Evolutionary conservation across 2,113 vertebrate species (phyloP).

Genomic region (Hippocampus mohnikei): DNA sequence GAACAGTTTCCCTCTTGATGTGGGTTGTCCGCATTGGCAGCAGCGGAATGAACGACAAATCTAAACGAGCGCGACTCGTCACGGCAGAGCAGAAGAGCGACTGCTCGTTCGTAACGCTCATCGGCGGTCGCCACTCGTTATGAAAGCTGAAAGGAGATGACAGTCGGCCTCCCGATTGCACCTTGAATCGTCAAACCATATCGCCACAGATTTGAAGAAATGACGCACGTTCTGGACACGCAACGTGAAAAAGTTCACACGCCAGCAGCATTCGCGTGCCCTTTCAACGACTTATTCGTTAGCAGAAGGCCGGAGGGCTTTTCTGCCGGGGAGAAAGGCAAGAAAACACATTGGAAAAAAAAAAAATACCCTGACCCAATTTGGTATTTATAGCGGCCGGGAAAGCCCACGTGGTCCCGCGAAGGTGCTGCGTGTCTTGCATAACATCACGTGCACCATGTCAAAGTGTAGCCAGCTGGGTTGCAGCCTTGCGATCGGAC

Average conservation of each 20-base stretch:
- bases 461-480: constrained; percentile 16
- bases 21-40: no score
- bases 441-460: constrained; percentile 25
- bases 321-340: constrained; percentile 1
- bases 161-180: no score
- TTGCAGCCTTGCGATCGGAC: no score
- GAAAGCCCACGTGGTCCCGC: constrained; percentile 17
- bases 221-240: neutral
- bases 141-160: no score
- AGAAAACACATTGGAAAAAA: neutral
- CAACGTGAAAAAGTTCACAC: neutral
- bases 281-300: neutral
- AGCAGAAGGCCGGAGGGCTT: neutral
- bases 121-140: no score
- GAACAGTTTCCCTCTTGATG: neutral
- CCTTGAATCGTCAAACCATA: neutral
- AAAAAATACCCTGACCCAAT: constrained; percentile 50
- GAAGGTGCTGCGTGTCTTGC: constrained; percentile 25
- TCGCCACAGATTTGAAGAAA: neutral
- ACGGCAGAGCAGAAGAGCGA: no score
- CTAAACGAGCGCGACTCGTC: no score
- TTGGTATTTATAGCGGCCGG: constrained; percentile 61
- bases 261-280: neutral
- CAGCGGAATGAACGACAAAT: no score
- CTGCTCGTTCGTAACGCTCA: no score